Evolutionary conservation across 2,113 vertebrate genomes (phyloP).

Genomic region (Amblyopsis rosae): DNA sequence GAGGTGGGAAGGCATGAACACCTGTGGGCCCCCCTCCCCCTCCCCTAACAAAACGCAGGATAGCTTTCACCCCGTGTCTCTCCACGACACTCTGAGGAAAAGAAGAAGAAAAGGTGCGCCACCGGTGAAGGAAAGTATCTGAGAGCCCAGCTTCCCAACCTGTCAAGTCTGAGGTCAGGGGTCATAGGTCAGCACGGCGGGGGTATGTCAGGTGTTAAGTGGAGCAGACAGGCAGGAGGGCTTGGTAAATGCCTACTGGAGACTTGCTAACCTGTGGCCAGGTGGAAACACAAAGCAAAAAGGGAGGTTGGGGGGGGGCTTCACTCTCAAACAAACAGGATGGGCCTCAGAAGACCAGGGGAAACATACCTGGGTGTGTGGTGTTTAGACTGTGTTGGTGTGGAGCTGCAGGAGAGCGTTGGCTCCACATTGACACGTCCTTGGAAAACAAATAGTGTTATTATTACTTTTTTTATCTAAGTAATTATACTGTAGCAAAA

Average conservation of each 20-base stretch:
- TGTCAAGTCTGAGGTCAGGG: conserved; percentile 71
- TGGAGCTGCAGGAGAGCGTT: not conserved
- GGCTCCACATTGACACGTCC: not conserved
- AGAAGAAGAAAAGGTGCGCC: conserved; percentile 59
- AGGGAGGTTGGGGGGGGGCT: not conserved
- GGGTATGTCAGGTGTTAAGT: conserved; percentile 83
- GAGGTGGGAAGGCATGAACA: conserved; percentile 78
- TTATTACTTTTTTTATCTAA: too few relatives aligned
- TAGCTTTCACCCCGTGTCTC: conserved; percentile 75
- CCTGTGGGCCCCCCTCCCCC: conserved; percentile 54
- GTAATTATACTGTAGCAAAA: too few relatives aligned
- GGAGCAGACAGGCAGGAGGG: conserved; percentile 70
- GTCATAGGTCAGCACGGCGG: conserved; percentile 70
- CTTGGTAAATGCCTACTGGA: conserved; percentile 69
- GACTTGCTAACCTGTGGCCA: conserved; percentile 71
- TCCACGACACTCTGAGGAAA: conserved; percentile 63
- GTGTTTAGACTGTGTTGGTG: not conserved
- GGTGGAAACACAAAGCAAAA: conserved; percentile 70
- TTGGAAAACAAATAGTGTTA: not conserved
- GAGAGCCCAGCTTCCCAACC: conserved; percentile 57
- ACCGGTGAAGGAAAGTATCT: conserved; percentile 67
- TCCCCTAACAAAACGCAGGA: conserved; percentile 46
- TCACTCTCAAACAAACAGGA: conserved; percentile 60
- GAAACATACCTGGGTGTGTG: conserved; percentile 5
- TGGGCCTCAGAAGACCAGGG: conserved; percentile 40